Percentiles rank a stretch among this genome's conserved stretches.
Evolutionary conservation across 2,797 vertebrate genomes (phyloP).

Genomic region (Denticeps clupeoides): DNA sequence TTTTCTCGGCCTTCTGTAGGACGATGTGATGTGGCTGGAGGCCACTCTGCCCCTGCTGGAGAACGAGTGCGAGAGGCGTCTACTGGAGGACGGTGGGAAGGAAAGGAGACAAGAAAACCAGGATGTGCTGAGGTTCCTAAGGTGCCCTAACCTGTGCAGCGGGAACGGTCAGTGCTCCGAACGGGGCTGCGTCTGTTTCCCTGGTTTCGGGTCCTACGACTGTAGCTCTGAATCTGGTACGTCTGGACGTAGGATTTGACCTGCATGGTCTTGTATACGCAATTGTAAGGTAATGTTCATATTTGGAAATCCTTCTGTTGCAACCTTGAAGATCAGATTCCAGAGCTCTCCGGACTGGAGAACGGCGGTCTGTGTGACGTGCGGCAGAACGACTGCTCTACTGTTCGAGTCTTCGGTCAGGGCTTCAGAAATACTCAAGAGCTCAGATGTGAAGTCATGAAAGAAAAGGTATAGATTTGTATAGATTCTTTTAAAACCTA

Average conservation of each 20-base stretch:
- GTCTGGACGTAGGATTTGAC: too few species aligned
- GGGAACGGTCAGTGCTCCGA: slow-evolving; percentile 57
- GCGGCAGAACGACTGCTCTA: slow-evolving; percentile 41
- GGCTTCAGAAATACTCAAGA: slow-evolving; percentile 48
- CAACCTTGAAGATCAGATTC: slow-evolving; percentile 42
- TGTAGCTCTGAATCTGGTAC: slow-evolving; percentile 62
- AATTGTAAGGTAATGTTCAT: background rate
- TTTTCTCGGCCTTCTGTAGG: slow-evolving; percentile 69
- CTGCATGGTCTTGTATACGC: too few species aligned
- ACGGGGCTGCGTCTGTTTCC: slow-evolving; percentile 60
- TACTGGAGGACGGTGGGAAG: slow-evolving; percentile 45
- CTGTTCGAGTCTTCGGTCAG: slow-evolving; percentile 40
- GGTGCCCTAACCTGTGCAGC: slow-evolving; percentile 61
- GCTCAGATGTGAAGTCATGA: slow-evolving; percentile 73
- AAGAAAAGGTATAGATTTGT: slow-evolving; percentile 65
- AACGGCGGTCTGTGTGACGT: slow-evolving; percentile 54
- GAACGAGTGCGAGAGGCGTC: slow-evolving; percentile 67
- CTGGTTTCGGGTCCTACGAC: slow-evolving; percentile 56
- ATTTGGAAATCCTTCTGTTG: slow-evolving; percentile 69
- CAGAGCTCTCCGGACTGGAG: slow-evolving; percentile 57
- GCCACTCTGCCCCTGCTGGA: slow-evolving; percentile 59
- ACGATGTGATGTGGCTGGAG: slow-evolving; percentile 55
- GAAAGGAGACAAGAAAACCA: slow-evolving; percentile 32
- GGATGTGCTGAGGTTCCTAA: slow-evolving; percentile 48
- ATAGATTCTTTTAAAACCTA: background rate